These are phyloP conservation scores for Poeciliopsis gracilis DNA, from an alignment of 2,797 vertebrate species.

Conservation along the genomic window DNA sequence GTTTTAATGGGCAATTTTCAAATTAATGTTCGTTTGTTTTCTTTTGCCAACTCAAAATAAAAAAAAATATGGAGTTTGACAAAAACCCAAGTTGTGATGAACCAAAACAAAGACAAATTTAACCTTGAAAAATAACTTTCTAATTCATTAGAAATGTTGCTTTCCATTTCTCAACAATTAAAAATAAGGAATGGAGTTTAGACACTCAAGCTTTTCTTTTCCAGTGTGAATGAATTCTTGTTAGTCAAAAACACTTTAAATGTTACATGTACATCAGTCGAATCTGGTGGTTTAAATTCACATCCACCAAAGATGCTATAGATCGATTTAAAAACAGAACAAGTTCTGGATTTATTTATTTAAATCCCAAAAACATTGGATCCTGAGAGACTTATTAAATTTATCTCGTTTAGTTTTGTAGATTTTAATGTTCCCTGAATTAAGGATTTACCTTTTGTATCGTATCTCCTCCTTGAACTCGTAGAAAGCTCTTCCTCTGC, in stretches of 20 bases:
- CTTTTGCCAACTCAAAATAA: neutral
- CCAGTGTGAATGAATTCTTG: neutral
- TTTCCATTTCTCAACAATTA: neutral
- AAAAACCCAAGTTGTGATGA: neutral
- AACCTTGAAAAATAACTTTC: neutral
- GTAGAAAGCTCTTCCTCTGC: conserved; percentile 89
- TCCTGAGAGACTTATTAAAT: neutral
- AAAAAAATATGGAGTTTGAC: neutral
- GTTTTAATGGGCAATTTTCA: neutral
- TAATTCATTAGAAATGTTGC: neutral
- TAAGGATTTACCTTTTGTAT: conserved; percentile 84
- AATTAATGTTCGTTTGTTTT: neutral
- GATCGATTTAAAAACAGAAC: neutral
- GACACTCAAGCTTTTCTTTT: neutral
- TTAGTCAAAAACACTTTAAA: neutral
- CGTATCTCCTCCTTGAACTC: conserved; percentile 95
- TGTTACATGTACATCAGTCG: neutral
- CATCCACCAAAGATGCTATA: neutral
- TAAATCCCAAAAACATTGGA: neutral
- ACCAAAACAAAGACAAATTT: neutral
- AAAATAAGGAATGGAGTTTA: neutral
- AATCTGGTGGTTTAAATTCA: neutral
- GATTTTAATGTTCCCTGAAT: neutral
- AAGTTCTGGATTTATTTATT: neutral
- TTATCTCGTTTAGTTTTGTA: neutral